Evolutionary conservation across 2,888 invertebrate species (phyloP).

Genomic region (Andrena haemorrhoa): DNA sequence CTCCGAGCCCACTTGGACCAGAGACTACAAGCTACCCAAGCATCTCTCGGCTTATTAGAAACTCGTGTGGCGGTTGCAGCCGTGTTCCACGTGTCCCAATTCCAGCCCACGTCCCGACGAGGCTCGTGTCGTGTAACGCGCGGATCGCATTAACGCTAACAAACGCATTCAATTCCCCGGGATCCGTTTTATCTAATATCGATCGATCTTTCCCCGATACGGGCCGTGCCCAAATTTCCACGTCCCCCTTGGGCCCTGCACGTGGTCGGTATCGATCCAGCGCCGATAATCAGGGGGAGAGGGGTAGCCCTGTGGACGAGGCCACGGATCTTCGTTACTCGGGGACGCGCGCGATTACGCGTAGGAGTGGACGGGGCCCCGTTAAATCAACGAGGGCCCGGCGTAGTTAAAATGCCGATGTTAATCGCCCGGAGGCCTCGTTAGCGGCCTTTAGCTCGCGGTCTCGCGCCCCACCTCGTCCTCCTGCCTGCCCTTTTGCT

Average conservation of each 20-base stretch:
- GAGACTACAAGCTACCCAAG: not conserved
- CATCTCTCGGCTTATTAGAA: not conserved
- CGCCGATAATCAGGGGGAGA: slow-evolving; percentile 33
- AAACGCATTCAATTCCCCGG: slow-evolving; percentile 52
- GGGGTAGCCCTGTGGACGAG: slow-evolving; percentile 23
- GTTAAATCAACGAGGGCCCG: slow-evolving; percentile 73
- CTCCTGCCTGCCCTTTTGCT: not conserved
- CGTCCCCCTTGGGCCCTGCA: slow-evolving; percentile 24
- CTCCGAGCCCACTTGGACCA: not conserved
- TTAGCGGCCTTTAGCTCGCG: slow-evolving; percentile 73
- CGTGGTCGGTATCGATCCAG: slow-evolving; percentile 47
- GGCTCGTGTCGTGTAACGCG: slow-evolving; percentile 15
- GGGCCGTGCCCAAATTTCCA: slow-evolving; percentile 51
- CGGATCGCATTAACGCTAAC: slow-evolving; percentile 41
- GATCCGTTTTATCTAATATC: slow-evolving; percentile 39
- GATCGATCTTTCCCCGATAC: slow-evolving; percentile 50
- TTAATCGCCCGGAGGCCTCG: slow-evolving; percentile 76
- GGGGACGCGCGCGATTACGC: slow-evolving; percentile 67
- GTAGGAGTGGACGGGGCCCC: slow-evolving; percentile 69
- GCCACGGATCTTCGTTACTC: slow-evolving; percentile 62
- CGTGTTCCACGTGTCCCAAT: slow-evolving; percentile 43
- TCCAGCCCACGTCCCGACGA: slow-evolving; percentile 26
- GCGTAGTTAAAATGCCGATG: slow-evolving; percentile 78
- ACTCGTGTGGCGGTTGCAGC: not conserved
- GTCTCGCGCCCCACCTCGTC: slow-evolving; percentile 39